Evolutionary conservation across 2,797 vertebrate species (phyloP), one percentile per base, ranked within the genome.

Genomic region (Sebastolobus alascanus): DNA sequence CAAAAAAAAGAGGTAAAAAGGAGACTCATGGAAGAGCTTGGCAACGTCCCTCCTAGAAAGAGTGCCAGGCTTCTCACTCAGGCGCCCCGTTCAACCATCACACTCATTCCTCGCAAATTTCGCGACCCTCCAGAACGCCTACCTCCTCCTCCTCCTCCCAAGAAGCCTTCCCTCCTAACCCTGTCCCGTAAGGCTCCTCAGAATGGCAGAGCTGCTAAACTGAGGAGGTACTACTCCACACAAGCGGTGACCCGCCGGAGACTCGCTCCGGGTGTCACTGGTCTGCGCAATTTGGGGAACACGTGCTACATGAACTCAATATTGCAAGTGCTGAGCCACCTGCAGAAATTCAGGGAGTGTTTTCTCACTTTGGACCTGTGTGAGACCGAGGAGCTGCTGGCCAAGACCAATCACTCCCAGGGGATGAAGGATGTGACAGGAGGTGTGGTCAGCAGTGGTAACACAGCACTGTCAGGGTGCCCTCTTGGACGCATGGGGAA

Each of bases 261-360:
- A 81, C 92, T 96, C 16, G 97, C 99, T 11, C 99, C 98, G 0
- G 99, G 99, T 3, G 98, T 99, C 76, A 99, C 98, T 0, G 99
- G 99, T 81, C 95, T 99, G 74, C 97, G 98, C 79, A 99, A 99
- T 94, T 94, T 99, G 92, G 99, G 98, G 79, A 99, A 99, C 95
- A 99, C 99, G 0, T 99, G 99, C 87, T 99, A 99, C 84, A 99
- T 99, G 99, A 99, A 99, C 95, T 99, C 99, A 68, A 99, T 99
- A 92, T 96, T 99, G 87, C 98, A 99, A 94, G 99, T 99, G 95
- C 96, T 99, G 50, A 99, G 99, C 88, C 99, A 99, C 96, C 95
- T 99, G 93, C 99, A 97, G 94, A 99, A 99, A 96, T 99, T 99
- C 95, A 96, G 99, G 84, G 98, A 99, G 92, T 99, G 99, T 95